Conservation (phyloP, 1,140 invertebrate genomes). For the Drosophila grimshawi region DNA sequence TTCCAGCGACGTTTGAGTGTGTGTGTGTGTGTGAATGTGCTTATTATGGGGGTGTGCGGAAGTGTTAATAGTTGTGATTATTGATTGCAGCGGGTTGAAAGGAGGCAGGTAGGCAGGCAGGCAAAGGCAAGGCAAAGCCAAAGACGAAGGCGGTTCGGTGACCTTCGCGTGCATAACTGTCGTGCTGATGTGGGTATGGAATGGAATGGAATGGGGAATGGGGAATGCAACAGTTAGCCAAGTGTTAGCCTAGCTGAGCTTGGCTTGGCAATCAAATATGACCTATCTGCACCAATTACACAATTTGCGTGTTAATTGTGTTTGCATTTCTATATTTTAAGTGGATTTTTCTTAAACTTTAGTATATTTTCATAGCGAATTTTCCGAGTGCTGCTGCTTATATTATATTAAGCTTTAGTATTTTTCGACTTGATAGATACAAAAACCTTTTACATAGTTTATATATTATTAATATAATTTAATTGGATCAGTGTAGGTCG, state of each 20-base stretch:
- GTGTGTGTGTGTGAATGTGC: constrained; percentile 2
- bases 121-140: background rate
- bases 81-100: constrained; percentile 53
- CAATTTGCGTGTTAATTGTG: constrained; percentile 2
- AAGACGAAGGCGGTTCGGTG: constrained; percentile 54
- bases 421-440: too few species aligned
- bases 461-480: too few species aligned
- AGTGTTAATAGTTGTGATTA: constrained; percentile 71
- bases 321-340: too few species aligned
- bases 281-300: constrained; percentile 3
- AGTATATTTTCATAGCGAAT: too few species aligned
- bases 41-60: constrained; percentile 56
- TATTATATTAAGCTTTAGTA: too few species aligned
- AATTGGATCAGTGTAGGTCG: too few species aligned
- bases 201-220: too few species aligned
- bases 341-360: too few species aligned
- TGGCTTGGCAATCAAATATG: background rate
- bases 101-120: background rate
- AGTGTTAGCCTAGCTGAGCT: background rate
- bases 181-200: background rate
- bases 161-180: constrained; percentile 69
- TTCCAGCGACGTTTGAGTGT: constrained; percentile 49
- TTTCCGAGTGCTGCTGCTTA: too few species aligned
- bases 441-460: too few species aligned
- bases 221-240: constrained; percentile 34